These are phyloP conservation scores for Andrena hattorfiana DNA, from an alignment of 2,888 invertebrate genomes.

Conservation along the genomic window DNA sequence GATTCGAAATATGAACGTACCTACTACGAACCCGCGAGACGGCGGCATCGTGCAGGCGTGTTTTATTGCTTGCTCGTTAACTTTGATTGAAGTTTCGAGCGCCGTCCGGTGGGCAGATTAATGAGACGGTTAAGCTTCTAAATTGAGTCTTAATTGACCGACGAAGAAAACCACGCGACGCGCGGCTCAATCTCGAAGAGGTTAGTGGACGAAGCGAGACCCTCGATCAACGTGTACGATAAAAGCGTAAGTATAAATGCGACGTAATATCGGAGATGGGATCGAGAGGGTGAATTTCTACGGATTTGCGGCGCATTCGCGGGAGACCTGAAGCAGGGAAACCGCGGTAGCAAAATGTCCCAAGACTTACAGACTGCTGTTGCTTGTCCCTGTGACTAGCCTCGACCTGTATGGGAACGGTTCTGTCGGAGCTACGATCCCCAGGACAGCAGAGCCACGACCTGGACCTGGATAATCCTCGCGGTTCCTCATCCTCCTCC, in stretches of 20 bases:
- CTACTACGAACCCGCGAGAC: too few species aligned
- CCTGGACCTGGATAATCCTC: slow-evolving; percentile 75
- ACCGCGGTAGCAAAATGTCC: not conserved
- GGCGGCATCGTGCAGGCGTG: not conserved
- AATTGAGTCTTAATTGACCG: slow-evolving; percentile 18
- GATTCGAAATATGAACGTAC: not conserved
- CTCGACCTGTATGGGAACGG: slow-evolving; percentile 74
- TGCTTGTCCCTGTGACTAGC: slow-evolving; percentile 66
- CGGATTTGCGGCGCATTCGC: too few species aligned
- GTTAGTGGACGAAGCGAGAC: too few species aligned
- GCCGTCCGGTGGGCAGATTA: slow-evolving; percentile 8
- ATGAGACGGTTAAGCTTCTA: slow-evolving; percentile 3
- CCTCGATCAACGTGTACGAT: too few species aligned
- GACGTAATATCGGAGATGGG: too few species aligned
- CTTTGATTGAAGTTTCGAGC: slow-evolving; percentile 9
- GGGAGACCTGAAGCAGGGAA: not conserved
- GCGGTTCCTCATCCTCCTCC: slow-evolving; percentile 69
- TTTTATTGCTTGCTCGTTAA: slow-evolving; percentile 23
- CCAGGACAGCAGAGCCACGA: slow-evolving; percentile 86
- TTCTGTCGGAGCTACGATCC: slow-evolving; percentile 71
- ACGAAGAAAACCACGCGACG: not conserved
- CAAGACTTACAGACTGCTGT: slow-evolving; percentile 67
- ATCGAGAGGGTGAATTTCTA: too few species aligned
- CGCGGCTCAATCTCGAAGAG: too few species aligned
- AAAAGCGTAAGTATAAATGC: too few species aligned